Base-by-base conservation (phyloP, 1,140 invertebrate genomes). In the Brachionus rubens region DNA sequence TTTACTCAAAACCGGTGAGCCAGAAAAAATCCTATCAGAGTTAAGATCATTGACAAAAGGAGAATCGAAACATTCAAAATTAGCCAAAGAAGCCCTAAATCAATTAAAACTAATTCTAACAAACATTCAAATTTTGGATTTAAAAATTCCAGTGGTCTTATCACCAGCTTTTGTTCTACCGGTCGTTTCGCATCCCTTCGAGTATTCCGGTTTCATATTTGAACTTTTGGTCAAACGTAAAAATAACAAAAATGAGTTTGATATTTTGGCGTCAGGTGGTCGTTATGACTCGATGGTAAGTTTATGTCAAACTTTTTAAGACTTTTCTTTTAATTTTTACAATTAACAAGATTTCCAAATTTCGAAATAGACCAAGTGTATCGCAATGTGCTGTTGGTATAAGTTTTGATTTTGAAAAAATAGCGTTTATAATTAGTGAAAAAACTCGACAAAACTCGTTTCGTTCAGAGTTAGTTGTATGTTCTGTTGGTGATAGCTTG, bases 141-240 rank as follows among this genome's bases (percentile, higher is more conserved):
- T 72, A 16, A 72, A 72, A 30, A 72, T 72, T 21, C 68, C 41
- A 0, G 16, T 47, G 9, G 6, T 50, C 9, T 28, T 72, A 36
- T 72, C 68, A 21, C 26, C 68, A 48, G 19, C 28, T 0, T 72
- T 72, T 72, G 68, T 54, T 48, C 26, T 72, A 10, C 68, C 68
- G 19, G 46, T 72, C 0, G 28, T 72, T 14, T 48, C 47, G 3
- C 68, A 72, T 40, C 68, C 68, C 1, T 50, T 30, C 21, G 46
- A 72, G 28, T 72, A 72, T 28, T 72, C 68, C 3, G 68, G 68
- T 19, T 54, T 72, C 28, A 48, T 72, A 19, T 72, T 72, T 54
- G 43, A 72, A 26, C 26, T 72, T 16, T 30, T 48, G 48, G 48
- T 72, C 10, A 30, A 33, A 40, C 28, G 48, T 5, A 72, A 72